A percentile compares a stretch with the other conserved stretches of the same genome.
Evolutionary conservation across 2,797 vertebrate species (phyloP).

Genomic region (Paramormyrops hopkinsi): DNA sequence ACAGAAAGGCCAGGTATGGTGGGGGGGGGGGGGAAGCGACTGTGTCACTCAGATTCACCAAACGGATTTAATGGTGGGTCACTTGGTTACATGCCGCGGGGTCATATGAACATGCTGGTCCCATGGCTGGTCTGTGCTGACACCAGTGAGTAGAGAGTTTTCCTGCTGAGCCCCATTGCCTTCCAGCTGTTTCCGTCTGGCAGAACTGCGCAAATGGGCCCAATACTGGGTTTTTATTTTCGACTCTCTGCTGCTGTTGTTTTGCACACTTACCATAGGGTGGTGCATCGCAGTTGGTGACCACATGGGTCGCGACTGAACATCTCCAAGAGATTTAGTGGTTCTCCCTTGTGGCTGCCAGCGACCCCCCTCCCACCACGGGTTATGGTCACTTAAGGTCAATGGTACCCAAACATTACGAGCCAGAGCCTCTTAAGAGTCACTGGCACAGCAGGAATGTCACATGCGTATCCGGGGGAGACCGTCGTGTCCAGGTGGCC

Average conservation of each 20-base stretch:
- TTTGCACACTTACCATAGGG: background rate
- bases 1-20: background rate
- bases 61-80: background rate
- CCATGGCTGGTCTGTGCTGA: background rate
- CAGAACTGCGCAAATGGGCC: background rate
- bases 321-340: background rate
- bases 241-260: background rate
- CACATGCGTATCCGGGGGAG: background rate
- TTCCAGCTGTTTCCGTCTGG: background rate
- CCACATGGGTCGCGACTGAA: background rate
- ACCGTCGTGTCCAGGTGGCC: background rate
- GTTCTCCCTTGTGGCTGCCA: background rate
- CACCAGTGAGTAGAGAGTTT: background rate
- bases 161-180: background rate
- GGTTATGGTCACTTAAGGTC: background rate
- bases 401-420: background rate
- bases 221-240: background rate
- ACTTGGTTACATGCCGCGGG: background rate
- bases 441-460: background rate
- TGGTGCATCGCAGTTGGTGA: background rate
- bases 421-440: background rate
- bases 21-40: background rate
- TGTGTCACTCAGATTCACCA: background rate
- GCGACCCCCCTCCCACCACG: background rate
- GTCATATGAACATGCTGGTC: background rate